Evolutionary conservation across 2,888 invertebrate genomes (phyloP).

Genomic region (Stenodema calcarata): DNA sequence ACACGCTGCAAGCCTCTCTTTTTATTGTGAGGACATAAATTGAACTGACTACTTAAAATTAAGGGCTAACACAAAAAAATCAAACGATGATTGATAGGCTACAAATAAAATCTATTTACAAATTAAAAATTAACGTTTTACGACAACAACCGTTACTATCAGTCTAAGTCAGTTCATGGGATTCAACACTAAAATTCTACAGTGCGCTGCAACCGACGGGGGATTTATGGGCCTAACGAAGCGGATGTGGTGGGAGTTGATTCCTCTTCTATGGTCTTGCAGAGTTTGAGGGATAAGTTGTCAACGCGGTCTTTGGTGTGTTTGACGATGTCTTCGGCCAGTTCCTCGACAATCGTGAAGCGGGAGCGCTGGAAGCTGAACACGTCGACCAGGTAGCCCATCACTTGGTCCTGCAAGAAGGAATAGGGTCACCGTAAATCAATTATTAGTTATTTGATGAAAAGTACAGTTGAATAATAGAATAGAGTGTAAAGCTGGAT

Average conservation of each 20-base stretch:
- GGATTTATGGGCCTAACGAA: not conserved
- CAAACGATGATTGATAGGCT: not conserved
- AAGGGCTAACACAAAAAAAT: not conserved
- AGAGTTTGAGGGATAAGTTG: constrained; percentile 65
- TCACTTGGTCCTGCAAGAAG: constrained; percentile 76
- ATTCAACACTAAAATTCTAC: not conserved
- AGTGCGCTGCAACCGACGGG: not conserved
- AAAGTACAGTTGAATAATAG: too few relatives aligned
- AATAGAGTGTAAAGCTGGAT: too few relatives aligned
- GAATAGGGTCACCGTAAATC: not conserved
- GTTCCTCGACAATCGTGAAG: constrained; percentile 85
- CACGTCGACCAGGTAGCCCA: constrained; percentile 86
- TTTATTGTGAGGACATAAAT: not conserved
- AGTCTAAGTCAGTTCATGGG: not conserved
- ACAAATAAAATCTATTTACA: not conserved
- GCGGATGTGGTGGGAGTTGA: not conserved
- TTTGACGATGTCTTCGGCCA: constrained; percentile 82
- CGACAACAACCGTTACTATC: not conserved
- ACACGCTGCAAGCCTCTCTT: not conserved
- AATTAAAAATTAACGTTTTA: not conserved
- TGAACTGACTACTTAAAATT: not conserved
- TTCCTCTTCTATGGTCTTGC: constrained; percentile 45
- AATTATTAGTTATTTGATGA: too few relatives aligned
- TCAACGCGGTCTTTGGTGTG: constrained; percentile 76
- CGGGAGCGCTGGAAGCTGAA: constrained; percentile 91